Evolutionary conservation across 2,888 invertebrate genomes (phyloP), one percentile per base, ranked within the genome.

Genomic region (Luperina nickerlii): DNA sequence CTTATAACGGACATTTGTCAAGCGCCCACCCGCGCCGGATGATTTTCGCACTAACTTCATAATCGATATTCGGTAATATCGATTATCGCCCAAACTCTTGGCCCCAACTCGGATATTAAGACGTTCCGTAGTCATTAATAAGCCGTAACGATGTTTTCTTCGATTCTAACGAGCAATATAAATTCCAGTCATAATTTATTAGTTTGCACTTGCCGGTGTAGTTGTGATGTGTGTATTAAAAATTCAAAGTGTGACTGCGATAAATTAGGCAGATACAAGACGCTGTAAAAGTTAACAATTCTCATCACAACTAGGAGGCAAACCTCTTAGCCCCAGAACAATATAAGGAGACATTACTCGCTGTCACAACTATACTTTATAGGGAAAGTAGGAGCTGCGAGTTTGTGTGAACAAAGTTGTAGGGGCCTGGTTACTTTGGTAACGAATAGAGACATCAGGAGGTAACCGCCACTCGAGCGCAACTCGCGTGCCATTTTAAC

Each of bases 281-380:
- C 92, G 91, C 91, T 91, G 94, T 93, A 93, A 95, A 95, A 96
- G 95, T 96, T 96, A 94, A 92, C 94, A 95, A 96, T 96, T 95
- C 96, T 95, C 95, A 94, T 95, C 94, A 92, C 94, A 95, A 95
- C 93, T 94, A 93, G 93, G 90, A 94, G 92, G 94, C 95, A 96
- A 96, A 95, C 96, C 96, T 96, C 96, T 96, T 96, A 96, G 95
- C 96, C 96, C 96, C 96, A 94, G 95, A 95, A 96, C 96, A 97
- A 96, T 96, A 96, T 96, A 96, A 95, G 95, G 94, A 94, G 95
- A 95, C 96, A 96, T 96, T 96, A 96, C 95, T 97, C 96, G 95
- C 95, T 96, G 96, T 96, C 97, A 96, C 95, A 96, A 95, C 93
- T 96, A 94, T 95, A 96, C 94, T 96, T 96, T 96, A 96, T 95